phyloP scores from a whole-genome alignment of 2,797 vertebrate genomes.

The Anolis apletophallus region DNA sequence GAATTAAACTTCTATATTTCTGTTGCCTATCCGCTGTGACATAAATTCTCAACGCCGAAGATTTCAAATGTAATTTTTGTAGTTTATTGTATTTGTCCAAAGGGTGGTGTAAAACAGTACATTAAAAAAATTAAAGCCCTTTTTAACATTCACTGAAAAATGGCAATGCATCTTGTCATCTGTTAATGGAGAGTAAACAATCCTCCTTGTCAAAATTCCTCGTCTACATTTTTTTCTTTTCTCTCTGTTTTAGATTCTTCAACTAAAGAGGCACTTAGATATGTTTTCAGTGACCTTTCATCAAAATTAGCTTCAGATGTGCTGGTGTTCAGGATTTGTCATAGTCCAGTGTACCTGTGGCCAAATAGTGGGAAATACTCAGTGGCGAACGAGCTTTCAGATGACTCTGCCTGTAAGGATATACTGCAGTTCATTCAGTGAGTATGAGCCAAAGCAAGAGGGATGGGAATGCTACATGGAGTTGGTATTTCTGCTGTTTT shows the following conservation, averaged over 20 bases:
- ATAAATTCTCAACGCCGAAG: too few relatives aligned
- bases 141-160: not conserved
- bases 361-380: slow-evolving; percentile 82
- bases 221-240: not conserved
- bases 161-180: not conserved
- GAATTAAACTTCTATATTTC: too few relatives aligned
- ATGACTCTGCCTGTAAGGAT: slow-evolving; percentile 81
- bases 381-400: slow-evolving; percentile 79
- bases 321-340: slow-evolving; percentile 84
- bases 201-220: not conserved
- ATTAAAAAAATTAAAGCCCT: too few relatives aligned
- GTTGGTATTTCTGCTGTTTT: slow-evolving; percentile 21
- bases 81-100: too few relatives aligned
- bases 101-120: too few relatives aligned
- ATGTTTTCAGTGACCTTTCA: slow-evolving; percentile 82
- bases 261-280: slow-evolving; percentile 81
- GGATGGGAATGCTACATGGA: not conserved
- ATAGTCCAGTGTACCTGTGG: slow-evolving; percentile 90
- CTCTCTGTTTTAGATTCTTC: slow-evolving; percentile 76
- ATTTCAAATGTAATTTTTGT: too few relatives aligned
- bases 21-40: too few relatives aligned
- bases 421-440: slow-evolving; percentile 85
- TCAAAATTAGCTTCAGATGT: slow-evolving; percentile 86
- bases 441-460: slow-evolving; percentile 65
- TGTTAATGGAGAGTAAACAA: not conserved